These are phyloP conservation scores for Gila robusta DNA, from an alignment of 2,797 vertebrate species.

Conservation along the genomic window DNA sequence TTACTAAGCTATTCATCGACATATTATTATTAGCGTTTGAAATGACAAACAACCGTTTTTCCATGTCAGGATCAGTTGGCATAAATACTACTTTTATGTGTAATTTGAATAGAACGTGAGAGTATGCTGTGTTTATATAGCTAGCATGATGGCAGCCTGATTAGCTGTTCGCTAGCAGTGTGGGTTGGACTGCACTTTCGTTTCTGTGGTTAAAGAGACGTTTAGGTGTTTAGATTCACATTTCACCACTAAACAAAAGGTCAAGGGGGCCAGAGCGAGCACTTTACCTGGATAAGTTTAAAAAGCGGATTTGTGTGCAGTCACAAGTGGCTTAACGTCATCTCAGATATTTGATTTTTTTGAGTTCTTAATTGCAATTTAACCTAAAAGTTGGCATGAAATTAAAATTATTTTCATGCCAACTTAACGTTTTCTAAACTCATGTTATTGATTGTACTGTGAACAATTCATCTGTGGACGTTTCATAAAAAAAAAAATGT, in stretches of 20 bases:
- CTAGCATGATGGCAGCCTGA: slow-evolving; percentile 1
- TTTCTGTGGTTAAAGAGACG: slow-evolving; percentile 2
- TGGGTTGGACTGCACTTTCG: neutral
- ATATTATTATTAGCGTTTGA: neutral
- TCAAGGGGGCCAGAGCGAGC: neutral
- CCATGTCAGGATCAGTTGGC: neutral
- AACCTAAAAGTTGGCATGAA: neutral
- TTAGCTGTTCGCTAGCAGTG: slow-evolving; percentile 35
- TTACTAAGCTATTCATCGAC: neutral
- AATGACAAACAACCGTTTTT: neutral
- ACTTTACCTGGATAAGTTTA: neutral
- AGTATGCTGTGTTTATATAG: neutral
- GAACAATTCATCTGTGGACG: neutral
- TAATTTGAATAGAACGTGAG: neutral
- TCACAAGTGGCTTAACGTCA: neutral
- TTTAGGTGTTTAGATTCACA: neutral
- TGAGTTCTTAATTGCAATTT: neutral
- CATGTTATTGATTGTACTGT: neutral
- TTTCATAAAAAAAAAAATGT: neutral
- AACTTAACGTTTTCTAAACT: neutral
- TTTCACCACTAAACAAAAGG: neutral
- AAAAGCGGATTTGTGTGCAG: neutral
- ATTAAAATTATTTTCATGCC: neutral
- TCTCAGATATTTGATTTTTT: neutral
- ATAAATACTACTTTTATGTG: neutral